Base-by-base conservation (phyloP, 2,888 invertebrate species). In the Eupithecia tripunctaria region DNA sequence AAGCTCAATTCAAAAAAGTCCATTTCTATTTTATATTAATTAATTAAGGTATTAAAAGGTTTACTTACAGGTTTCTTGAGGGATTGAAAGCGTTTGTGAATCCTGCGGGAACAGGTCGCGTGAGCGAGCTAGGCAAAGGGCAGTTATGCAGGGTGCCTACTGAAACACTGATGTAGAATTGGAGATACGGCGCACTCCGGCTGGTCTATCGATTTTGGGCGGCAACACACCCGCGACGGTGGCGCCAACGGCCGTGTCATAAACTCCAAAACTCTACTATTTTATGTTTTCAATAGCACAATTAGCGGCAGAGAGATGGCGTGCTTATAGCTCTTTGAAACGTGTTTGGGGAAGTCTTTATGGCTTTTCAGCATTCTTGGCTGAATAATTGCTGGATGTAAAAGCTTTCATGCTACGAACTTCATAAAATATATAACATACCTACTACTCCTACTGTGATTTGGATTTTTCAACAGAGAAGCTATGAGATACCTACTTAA, bases 131-230 rank as follows among this genome's bases (percentile, higher is more conserved):
- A 84, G 85, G 82, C 88, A 89, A 86, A 89, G 88, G 88, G 88
- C 86, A 84, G 86, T 86, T 84, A 87, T 70, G 83, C 81, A 84
- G 89, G 89, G 84, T 89, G 89, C 86, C 89, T 89, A 80, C 86
- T 85, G 87, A 85, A 88, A 89, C 84, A 93, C 93, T 93, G 90
- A 89, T 83, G 87, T 86, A 82, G 88, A 88, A 87, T 84, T 85
- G 84, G 84, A 84, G 86, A 86, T 86, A 88, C 89, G 82, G 93
- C 93, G 93, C 92, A 91, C 88, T 88, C 86, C 87, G 82, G 79
- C 74, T 75, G 59, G 70, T 80, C 78, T 94, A 94, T 94, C 91
- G 93, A 94, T 94, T 93, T 91, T 91, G 93, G 93, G 93, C 92
- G 93, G 93, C 84, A 88, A 89, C 90, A 25, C 56, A 56, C 56